Conservation (phyloP, 2,888 invertebrate species). For the Anticlea derivata region DNA sequence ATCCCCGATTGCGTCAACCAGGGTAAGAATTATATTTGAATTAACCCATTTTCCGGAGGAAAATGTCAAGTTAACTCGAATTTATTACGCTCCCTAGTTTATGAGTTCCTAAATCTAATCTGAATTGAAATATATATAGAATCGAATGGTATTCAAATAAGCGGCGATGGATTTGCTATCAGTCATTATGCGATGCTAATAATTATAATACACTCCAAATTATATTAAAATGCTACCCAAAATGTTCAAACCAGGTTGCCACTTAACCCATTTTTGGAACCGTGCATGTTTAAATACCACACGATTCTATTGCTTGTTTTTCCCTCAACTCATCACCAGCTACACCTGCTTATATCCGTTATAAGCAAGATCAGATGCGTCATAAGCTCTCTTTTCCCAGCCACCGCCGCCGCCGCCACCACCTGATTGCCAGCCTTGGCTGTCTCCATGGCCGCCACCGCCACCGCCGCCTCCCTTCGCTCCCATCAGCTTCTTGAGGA, state of each 20-base stretch:
- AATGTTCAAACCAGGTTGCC: too few species aligned
- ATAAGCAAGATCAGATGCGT: conserved; percentile 86
- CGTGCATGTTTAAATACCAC: too few species aligned
- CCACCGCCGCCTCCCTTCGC: conserved; percentile 85
- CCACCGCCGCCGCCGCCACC: conserved; percentile 62
- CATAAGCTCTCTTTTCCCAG: conserved; percentile 86
- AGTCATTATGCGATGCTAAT: neutral
- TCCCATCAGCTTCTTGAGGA: conserved; percentile 90
- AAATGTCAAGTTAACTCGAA: conserved; percentile 3
- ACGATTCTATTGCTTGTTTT: neutral
- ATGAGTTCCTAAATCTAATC: neutral
- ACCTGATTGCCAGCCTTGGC: conserved; percentile 69
- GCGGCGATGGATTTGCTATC: neutral
- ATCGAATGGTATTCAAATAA: neutral
- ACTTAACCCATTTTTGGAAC: too few species aligned
- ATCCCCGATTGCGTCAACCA: neutral
- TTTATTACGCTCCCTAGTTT: neutral
- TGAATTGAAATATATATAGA: neutral
- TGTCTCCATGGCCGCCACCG: conserved; percentile 77
- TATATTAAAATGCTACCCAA: too few species aligned
- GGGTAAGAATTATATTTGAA: neutral
- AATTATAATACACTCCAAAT: too few species aligned
- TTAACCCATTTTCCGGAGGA: neutral
- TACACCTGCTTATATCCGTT: conserved; percentile 82
- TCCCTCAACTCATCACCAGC: conserved; percentile 3